A percentile compares a stretch with the other conserved stretches of the same genome.
Evolutionary conservation across 2,113 vertebrate genomes (phyloP).

Genomic region (Myotis davidii): DNA sequence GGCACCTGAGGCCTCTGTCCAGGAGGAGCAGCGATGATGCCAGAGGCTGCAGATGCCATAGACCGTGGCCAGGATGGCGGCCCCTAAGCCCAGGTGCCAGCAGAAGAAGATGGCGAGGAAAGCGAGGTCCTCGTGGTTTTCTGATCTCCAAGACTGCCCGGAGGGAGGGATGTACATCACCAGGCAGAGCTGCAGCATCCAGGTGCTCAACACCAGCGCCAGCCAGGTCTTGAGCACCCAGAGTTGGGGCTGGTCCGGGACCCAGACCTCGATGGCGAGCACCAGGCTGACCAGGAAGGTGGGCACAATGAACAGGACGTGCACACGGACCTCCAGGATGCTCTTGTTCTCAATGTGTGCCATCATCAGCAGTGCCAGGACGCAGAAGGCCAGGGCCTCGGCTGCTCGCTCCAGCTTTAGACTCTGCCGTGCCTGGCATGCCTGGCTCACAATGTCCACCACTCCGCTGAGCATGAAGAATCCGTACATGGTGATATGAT

Average conservation of each 20-base stretch:
- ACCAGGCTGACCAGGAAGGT: background rate
- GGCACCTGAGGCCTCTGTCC: background rate
- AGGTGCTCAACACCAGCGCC: constrained; percentile 35
- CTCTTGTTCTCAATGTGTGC: background rate
- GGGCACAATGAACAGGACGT: background rate
- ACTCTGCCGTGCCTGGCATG: fast-evolving
- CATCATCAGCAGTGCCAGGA: background rate
- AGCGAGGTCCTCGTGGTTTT: background rate
- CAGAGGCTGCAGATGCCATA: constrained; percentile 64
- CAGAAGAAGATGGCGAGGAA: constrained; percentile 69
- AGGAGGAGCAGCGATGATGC: background rate
- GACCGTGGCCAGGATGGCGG: background rate
- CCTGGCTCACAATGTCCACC: constrained; percentile 30
- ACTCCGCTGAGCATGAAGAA: constrained; percentile 23
- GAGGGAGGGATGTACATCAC: background rate
- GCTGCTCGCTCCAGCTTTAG: background rate
- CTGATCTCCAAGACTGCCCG: background rate
- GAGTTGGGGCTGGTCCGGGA: constrained; percentile 42
- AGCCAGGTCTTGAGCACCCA: constrained; percentile 62
- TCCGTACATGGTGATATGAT: constrained; percentile 10
- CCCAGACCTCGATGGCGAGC: constrained; percentile 34
- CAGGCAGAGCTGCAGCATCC: background rate
- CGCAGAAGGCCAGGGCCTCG: constrained; percentile 15
- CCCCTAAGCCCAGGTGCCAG: constrained; percentile 55
- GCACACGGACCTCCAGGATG: background rate